Base-by-base conservation (phyloP, 2,888 invertebrate species). In the Orchestes rusci region DNA sequence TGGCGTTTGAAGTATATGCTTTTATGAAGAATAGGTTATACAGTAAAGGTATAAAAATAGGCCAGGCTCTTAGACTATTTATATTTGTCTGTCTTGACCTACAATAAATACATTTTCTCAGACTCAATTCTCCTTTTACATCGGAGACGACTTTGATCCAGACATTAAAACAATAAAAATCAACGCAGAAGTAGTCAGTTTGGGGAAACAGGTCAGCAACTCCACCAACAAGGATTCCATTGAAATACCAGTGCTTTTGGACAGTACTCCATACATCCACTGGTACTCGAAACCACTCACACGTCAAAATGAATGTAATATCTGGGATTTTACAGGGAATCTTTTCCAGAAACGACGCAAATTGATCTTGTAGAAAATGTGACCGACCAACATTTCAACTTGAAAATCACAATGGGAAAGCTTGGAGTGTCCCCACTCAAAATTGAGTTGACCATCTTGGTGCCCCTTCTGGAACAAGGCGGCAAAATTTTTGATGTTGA, bases 241-340 rank as follows among this genome's bases (percentile, higher is more conserved):
- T 1, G 13, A 16, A 2, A 32, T 55, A 10, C 35, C 36, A 3
- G 45, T 58, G 16, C 12, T 43, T 10, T 33, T 50, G n/a, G 16
- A 43, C 3, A 54, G 51, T 43, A 44, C 44, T 4, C 56, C 57
- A 2, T 54, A 54, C 37, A 52, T 58, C 30, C 42, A 47, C 42
- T 55, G 55, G 58, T 57, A n/a, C n/a, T n/a, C n/a, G n/a, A n/a
- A n/a, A n/a, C n/a, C n/a, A n/a, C n/a, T n/a, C n/a, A n/a, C n/a
- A n/a, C n/a, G n/a, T n/a, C n/a, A n/a, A n/a, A n/a, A n/a, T n/a
- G n/a, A n/a, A n/a, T n/a, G n/a, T n/a, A n/a, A n/a, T n/a, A n/a
- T n/a, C n/a, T n/a, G n/a, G n/a, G 23, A 30, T 37, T 34, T 49
- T 51, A 36, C 29, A 57, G 56, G 13, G 54, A 54, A 43, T 50